phyloP scores from a whole-genome alignment of 2,113 vertebrate species.

The Antennarius striatus region DNA sequence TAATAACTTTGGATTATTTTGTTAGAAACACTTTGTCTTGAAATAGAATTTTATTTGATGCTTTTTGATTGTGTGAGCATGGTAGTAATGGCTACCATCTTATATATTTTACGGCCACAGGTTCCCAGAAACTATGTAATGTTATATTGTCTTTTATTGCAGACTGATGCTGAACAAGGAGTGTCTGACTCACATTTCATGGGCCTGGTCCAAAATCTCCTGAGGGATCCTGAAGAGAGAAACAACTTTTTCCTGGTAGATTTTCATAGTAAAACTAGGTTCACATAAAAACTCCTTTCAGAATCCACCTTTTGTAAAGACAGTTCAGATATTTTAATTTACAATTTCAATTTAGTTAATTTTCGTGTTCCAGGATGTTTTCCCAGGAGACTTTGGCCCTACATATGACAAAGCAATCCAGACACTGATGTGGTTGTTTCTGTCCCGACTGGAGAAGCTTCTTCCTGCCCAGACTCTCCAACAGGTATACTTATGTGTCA shows the following conservation, averaged over 20 bases:
- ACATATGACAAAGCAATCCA: slow-evolving; percentile 80
- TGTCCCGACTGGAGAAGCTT: slow-evolving; percentile 81
- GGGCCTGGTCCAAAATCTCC: slow-evolving; percentile 66
- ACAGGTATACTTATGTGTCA: slow-evolving; percentile 61
- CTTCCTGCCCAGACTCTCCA: slow-evolving; percentile 68
- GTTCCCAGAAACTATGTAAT: too few relatives aligned
- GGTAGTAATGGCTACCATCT: too few relatives aligned
- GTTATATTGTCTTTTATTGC: slow-evolving; percentile 7
- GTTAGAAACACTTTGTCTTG: not conserved
- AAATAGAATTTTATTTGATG: not conserved
- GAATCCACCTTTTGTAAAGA: not conserved
- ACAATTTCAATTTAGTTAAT: not conserved
- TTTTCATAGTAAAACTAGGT: too few relatives aligned
- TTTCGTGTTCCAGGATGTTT: slow-evolving; percentile 72
- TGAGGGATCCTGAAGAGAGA: slow-evolving; percentile 69
- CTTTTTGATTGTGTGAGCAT: too few relatives aligned
- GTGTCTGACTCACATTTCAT: slow-evolving; percentile 68
- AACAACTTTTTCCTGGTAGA: slow-evolving; percentile 71
- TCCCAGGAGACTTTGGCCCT: slow-evolving; percentile 82
- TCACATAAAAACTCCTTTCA: too few relatives aligned
- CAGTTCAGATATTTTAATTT: not conserved
- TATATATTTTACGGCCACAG: too few relatives aligned
- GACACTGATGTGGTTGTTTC: slow-evolving; percentile 81
- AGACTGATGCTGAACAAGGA: slow-evolving; percentile 54
- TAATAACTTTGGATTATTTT: too few relatives aligned